Evolutionary conservation across 1,140 invertebrate species (phyloP), one percentile per base, ranked within the genome.

Genomic region (Magallana angulata): DNA sequence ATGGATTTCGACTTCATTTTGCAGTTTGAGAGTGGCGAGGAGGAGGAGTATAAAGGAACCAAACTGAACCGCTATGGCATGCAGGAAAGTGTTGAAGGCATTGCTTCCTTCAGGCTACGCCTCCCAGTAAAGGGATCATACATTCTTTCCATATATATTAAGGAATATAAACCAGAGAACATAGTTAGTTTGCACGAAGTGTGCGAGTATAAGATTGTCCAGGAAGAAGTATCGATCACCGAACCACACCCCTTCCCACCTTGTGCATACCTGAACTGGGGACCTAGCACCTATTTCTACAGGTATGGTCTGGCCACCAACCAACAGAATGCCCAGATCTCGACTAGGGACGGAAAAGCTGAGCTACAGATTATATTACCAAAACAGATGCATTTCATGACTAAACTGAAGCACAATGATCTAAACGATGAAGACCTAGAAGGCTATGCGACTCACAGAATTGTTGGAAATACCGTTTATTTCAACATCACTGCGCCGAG

Each of bases 151-250:
- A 93, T 95, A 71, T 95, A 95, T 89, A 89, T 92, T 16, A 87
- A 89, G n/a, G 94, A 83, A 93, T 95, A 80, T 95, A 95, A 89
- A 94, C 94, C 92, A 56, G 92, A 93, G 68, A 93, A 92, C 88
- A 94, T 93, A 82, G 94, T 94, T 59, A 94, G 93, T 86, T 93
- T 95, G 11, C 95, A 94, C 87, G 93, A 94, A 82, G 94, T 95
- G 1, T 95, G 94, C 84, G 94, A 95, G 84, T 95, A 94, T 89
- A 93, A 94, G 90, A 92, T 95, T 18, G 92, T 93, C 24, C 93
- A 94, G 80, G 93, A 94, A 71, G 90, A 91, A 16, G 89, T 92
- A 0, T 76, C 85, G 0, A 18, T 48, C 8, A 90, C 88, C 16
- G 82, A 90, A 56, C 90, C 93, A 30, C 87, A 92, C 58, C 93